These are phyloP conservation scores for Acomys russatus DNA, from an alignment of 2,797 vertebrate species.

Conservation along the genomic window DNA sequence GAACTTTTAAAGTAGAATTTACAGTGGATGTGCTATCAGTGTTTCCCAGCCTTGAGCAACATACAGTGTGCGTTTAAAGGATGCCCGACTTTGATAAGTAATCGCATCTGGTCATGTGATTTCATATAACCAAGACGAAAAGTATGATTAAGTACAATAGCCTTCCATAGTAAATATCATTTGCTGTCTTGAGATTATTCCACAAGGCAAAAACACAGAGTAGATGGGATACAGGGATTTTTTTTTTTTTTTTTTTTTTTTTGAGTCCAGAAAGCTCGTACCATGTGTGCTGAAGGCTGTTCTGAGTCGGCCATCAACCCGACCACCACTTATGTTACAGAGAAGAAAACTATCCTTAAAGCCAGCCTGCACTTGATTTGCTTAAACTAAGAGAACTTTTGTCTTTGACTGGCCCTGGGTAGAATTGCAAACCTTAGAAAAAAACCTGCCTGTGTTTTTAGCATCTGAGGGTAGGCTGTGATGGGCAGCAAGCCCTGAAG, in stretches of 20 bases:
- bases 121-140: neutral
- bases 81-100: neutral
- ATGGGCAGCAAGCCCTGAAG: neutral
- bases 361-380: neutral
- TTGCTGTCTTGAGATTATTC: constrained; percentile 8
- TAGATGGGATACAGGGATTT: neutral
- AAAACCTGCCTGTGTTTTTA: neutral
- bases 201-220: neutral
- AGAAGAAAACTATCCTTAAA: neutral
- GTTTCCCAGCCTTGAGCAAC: neutral
- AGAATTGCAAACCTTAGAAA: neutral
- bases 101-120: neutral
- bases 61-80: neutral
- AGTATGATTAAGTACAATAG: neutral
- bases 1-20: neutral
- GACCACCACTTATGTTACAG: neutral
- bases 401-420: neutral
- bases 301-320: neutral
- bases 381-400: neutral
- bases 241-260: too few relatives aligned
- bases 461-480: neutral
- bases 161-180: neutral
- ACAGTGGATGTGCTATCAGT: neutral
- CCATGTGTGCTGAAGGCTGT: too few relatives aligned
- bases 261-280: neutral